A percentile compares a stretch with the other conserved stretches of the same genome.
Evolutionary conservation across 2,113 vertebrate species (phyloP).

Genomic region (Malurus melanocephalus): DNA sequence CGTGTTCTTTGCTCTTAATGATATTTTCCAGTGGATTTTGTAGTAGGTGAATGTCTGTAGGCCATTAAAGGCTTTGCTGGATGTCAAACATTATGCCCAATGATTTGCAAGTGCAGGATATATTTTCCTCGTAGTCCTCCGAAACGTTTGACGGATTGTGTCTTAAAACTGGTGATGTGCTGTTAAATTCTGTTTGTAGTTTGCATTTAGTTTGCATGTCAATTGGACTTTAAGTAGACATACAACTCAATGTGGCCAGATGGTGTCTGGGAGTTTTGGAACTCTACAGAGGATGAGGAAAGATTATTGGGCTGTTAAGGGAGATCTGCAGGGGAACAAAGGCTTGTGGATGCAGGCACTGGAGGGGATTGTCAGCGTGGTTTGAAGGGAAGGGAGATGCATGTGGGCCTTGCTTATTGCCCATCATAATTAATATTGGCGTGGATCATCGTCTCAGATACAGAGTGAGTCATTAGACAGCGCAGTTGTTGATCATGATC

Average conservation of each 20-base stretch:
- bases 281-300: slow-evolving; percentile 50
- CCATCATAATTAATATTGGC: slow-evolving; percentile 15
- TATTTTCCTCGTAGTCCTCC: slow-evolving; percentile 37
- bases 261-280: slow-evolving; percentile 68
- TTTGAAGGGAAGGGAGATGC: slow-evolving; percentile 7
- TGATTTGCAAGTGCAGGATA: slow-evolving; percentile 43
- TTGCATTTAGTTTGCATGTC: slow-evolving; percentile 72
- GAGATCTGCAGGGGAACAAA: slow-evolving; percentile 52
- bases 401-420: slow-evolving; percentile 19
- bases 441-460: neutral
- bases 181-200: slow-evolving; percentile 66
- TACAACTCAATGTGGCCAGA: slow-evolving; percentile 64
- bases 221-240: slow-evolving; percentile 67
- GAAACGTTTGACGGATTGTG: slow-evolving; percentile 61
- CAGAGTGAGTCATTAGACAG: neutral
- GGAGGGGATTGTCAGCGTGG: neutral
- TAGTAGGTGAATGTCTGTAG: neutral
- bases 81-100: slow-evolving; percentile 29
- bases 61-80: neutral
- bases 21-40: slow-evolving; percentile 16
- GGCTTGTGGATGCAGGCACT: slow-evolving; percentile 11
- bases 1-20: neutral
- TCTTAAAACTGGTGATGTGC: slow-evolving; percentile 66
- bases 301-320: slow-evolving; percentile 57
- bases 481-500: neutral